Percentiles rank a stretch among this genome's conserved stretches.
Conservation (phyloP, 2,113 vertebrate genomes). For the Pomatorhinus ruficollis region DNA sequence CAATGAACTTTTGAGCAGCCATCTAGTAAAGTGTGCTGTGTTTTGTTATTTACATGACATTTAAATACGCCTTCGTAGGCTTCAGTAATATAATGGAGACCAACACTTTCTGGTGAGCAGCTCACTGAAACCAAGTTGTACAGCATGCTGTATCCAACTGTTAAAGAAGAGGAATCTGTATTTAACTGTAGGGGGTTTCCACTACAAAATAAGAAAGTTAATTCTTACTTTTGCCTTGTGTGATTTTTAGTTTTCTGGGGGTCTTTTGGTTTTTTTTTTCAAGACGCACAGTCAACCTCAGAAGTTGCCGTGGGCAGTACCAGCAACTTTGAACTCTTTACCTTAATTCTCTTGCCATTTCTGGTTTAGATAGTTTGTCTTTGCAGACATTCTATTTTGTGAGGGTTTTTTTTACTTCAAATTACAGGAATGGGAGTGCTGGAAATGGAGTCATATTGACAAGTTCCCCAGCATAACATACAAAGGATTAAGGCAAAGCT, state of each 20-base stretch:
- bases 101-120: not conserved
- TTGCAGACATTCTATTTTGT: not conserved
- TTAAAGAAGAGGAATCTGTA: not conserved
- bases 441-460: not conserved
- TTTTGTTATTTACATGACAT: not conserved
- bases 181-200: not conserved
- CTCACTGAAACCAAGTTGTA: not conserved
- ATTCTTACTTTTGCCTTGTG: not conserved
- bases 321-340: conserved; percentile 70
- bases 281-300: not conserved
- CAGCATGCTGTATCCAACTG: not conserved
- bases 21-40: not conserved
- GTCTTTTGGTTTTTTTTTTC: not conserved
- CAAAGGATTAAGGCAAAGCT: conserved; percentile 29
- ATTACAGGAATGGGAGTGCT: not conserved
- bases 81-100: not conserved
- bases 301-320: not conserved
- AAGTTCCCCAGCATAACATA: not conserved
- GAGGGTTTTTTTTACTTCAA: not conserved
- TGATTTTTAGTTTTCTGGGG: not conserved
- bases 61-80: not conserved
- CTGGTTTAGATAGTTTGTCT: conserved; percentile 44
- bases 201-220: not conserved
- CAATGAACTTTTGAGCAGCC: not conserved
- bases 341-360: conserved; percentile 79